Evolutionary conservation across 2,113 vertebrate genomes (phyloP), one percentile per base, ranked within the genome.

Genomic region (Ariopsis seemanni): DNA sequence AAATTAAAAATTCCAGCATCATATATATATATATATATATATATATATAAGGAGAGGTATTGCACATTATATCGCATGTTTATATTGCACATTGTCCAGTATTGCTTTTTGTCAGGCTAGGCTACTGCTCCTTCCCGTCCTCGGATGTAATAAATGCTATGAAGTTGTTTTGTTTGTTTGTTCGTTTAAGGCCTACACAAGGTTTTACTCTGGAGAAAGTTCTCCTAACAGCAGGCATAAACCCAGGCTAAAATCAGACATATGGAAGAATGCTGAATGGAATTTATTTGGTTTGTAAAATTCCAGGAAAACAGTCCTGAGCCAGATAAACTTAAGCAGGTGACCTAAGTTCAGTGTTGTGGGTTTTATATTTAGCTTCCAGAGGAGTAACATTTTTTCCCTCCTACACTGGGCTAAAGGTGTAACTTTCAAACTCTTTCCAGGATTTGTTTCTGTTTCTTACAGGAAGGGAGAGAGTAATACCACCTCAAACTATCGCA

Each of bases 331-430:
- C 53, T 48, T 14, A 25, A 72, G 83, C 50, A 72, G 67, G 69
- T 85, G 83, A 85, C 83, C 83, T 11, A 74, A 72, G 48, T 85
- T 85, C 67, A 58, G 30, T 9, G 58, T 71, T 53, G 69, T 20
- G 53, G 20, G 27, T 74, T 74, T 53, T 74, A 58, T 67, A 69
- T 84, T 84, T 84, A 69, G 63, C 48, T 53, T 84, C 67, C 53
- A 17, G 50, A 55, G 57, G 60, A 65, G 81, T 69, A 53, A 27
- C 22, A 78, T 72, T 48, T 72, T 83, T 34, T 71, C 7, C 69
- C 11, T 55, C 27, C 69, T 7, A 34, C 52, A 4, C 53, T 85
- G 27, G 69, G 67, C 52, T 57, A 71, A 72, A 72, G 65, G 53
- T 58, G n/a, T 30, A 48, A 8, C 80, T 62, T 42, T 63, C 62